phyloP scores from a whole-genome alignment of 2,888 invertebrate species.

The Diaperis boleti region DNA sequence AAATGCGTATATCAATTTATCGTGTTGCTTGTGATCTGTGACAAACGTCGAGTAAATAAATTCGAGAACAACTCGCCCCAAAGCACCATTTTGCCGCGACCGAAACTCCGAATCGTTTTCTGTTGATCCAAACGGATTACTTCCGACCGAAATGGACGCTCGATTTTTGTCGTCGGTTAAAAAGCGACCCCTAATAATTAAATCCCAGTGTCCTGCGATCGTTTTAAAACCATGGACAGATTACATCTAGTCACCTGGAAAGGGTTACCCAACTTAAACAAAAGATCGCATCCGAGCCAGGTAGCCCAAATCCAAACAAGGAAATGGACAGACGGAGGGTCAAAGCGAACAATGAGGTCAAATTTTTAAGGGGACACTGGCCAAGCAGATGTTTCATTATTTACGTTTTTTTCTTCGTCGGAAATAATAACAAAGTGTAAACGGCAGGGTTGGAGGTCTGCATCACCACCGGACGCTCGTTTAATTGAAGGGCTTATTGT shows the following conservation, averaged over 20 bases:
- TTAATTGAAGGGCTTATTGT: too few species aligned
- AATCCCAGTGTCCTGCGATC: slow-evolving; percentile 36
- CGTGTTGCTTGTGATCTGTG: too few species aligned
- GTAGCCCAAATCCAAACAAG: slow-evolving; percentile 35
- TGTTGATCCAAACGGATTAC: too few species aligned
- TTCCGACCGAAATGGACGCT: too few species aligned
- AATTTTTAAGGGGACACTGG: slow-evolving; percentile 59
- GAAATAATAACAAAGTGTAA: slow-evolving; percentile 10
- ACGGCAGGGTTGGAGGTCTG: neutral
- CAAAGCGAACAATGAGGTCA: slow-evolving; percentile 56
- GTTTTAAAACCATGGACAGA: slow-evolving; percentile 30
- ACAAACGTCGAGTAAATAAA: too few species aligned
- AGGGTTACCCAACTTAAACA: slow-evolving; percentile 31
- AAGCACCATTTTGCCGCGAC: too few species aligned
- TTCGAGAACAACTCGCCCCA: too few species aligned
- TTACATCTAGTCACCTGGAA: slow-evolving; percentile 36
- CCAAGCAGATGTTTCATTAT: slow-evolving; percentile 53
- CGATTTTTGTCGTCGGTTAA: neutral
- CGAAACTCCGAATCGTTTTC: too few species aligned
- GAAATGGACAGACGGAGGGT: slow-evolving; percentile 43
- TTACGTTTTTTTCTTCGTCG: slow-evolving; percentile 7
- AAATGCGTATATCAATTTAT: too few species aligned
- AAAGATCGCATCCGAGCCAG: slow-evolving; percentile 33
- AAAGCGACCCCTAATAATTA: slow-evolving; percentile 19
- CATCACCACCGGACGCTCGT: too few species aligned